Evolutionary conservation across 2,113 vertebrate genomes (phyloP), one percentile per base, ranked within the genome.

Genomic region (Numida meleagris): DNA sequence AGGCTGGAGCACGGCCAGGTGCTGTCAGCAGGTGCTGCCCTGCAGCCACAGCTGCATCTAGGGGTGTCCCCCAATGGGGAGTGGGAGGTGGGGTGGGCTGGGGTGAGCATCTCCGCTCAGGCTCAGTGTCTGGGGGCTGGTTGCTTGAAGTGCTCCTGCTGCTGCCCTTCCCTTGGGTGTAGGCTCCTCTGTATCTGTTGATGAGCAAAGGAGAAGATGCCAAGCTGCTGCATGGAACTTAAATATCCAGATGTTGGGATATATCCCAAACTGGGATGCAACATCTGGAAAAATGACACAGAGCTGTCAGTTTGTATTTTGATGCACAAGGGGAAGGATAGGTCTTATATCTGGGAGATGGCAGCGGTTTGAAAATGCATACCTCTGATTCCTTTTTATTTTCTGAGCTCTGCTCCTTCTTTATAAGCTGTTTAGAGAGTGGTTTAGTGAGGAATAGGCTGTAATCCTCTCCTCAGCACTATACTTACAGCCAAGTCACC

Each of bases 11-110:
- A 0, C 0, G 1, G n/a, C 96, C 96, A 94, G 83, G 34, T 78
- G 5, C 2, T 3, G 12, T 6, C 93, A 77, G 85, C 95, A 93
- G 95, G 94, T 95, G 81, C 33, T 95, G 89, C 95, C 96, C 94
- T 87, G 31, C 78, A 68, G 94, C 89, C 84, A 19, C 51, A 8
- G 81, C 86, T 68, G 11, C 63, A 38, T 58, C 27, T 27, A 53
- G 51, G 31, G 14, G 27, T 31, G 27, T 53, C 31, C 27, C 27
- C 51, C 14, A 3, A 23, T 53, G 51, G 51, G 51, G 51, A 53
- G 51, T 10, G 51, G 63, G 74, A 51, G 3, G 3, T 11, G 89
- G 71, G 53, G 8, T 79, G 82, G 94, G 74, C 85, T 0, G 20
- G 3, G 74, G 36, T n/a, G 48, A 63, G 33, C 45, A 21, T 3